These are phyloP conservation scores for Halcyon chelicuti DNA, from an alignment of 2,797 vertebrate genomes.

Conservation along the genomic window DNA sequence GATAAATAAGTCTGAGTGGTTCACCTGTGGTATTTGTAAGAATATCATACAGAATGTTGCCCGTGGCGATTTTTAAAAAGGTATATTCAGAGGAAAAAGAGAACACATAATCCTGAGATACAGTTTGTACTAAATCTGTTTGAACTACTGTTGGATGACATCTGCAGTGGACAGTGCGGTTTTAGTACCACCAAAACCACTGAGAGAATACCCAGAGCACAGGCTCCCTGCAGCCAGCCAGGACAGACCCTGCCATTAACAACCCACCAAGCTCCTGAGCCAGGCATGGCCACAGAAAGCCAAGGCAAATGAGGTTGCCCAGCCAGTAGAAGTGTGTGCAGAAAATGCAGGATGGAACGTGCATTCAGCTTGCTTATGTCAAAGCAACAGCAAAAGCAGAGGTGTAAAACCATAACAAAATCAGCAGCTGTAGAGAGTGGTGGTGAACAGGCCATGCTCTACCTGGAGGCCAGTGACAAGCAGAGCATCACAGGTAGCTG, in stretches of 20 bases:
- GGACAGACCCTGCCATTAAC: background rate
- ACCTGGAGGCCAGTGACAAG: too few relatives aligned
- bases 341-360: background rate
- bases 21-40: background rate
- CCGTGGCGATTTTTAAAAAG: background rate
- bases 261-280: background rate
- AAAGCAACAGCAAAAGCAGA: background rate
- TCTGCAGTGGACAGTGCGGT: background rate
- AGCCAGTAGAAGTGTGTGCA: background rate
- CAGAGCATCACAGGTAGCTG: too few relatives aligned
- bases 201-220: background rate
- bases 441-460: background rate
- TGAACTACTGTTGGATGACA: background rate
- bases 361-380: background rate
- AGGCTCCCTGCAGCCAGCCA: background rate
- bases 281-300: background rate
- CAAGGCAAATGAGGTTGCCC: background rate
- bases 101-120: background rate
- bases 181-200: background rate
- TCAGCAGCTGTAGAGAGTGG: background rate
- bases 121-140: background rate
- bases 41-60: background rate
- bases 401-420: background rate
- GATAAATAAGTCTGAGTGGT: background rate
- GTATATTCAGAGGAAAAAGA: background rate